Evolutionary conservation across 2,888 invertebrate genomes (phyloP), one percentile per base, ranked within the genome.

Genomic region (Troides aeacus): DNA sequence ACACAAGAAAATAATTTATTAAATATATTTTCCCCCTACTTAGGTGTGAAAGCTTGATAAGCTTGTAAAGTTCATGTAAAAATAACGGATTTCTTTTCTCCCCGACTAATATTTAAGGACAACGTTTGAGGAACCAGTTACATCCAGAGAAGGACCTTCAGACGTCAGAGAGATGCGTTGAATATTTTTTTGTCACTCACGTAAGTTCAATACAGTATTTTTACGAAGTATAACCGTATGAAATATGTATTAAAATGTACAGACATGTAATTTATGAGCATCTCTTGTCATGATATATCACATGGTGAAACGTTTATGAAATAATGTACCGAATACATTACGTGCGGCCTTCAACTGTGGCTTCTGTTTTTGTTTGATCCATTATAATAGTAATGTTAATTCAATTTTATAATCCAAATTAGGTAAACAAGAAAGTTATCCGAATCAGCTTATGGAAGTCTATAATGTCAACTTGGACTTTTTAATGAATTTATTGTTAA

Each of bases 241-340:
- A 70, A 70, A 70, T 70, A 70, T 70, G 39, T 70, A 70, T 67
- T 57, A 70, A 70, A 66, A 66, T 70, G 70, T 67, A 61, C 30
- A 61, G 61, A 57, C 60, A 46, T 36, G 24, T 66, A 66, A 70
- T 66, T 66, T 66, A 70, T 61, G 66, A 64, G 70, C 70, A 66
- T 70, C 62, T 62, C 50, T 56, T 70, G 66, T 66, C 66, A 66
- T 50, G 57, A 70, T 70, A 70, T 64, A 66, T 70, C 64, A 70
- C 60, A 42, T 24, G 64, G 63, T 42, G 66, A 65, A 70, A 46
- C 42, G 21, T 57, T 66, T 66, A 56, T 66, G 46, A 64, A 70
- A 63, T 61, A n/a, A 70, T 57, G 18, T 64, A 42, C 24, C 50
- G 59, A 59, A 63, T 66, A 39, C 39, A 64, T 64, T 64, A n/a